Evolutionary conservation across 2,888 invertebrate species (phyloP), one percentile per base, ranked within the genome.

Genomic region (Ferdinandea cuprea): DNA sequence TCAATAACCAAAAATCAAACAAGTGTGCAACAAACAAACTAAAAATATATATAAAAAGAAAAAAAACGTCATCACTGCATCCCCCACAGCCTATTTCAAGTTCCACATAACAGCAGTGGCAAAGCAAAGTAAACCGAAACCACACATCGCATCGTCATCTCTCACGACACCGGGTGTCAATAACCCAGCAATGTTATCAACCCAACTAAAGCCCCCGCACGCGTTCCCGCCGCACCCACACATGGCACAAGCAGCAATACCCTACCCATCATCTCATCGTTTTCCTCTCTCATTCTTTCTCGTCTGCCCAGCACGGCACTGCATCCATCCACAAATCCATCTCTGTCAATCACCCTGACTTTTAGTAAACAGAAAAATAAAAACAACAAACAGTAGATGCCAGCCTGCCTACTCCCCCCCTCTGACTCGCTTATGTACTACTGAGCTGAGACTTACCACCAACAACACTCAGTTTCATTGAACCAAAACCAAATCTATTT

Each of bases 101-200:
- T 7, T 32, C 1, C 19, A 28, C 40, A 32, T 11, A 35, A n/a
- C 28, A 48, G 8, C 40, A 63, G 28, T 28, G 17, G 13, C 42
- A 40, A 17, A 40, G 37, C 28, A 63, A 50, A 11, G 4, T 17
- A 37, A 40, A 48, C 59, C 50, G 13, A 48, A 40, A 48, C 59
- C 50, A 13, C 58, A 48, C 13, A 50, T 37, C n/a, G 21, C 46
- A 40, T 28, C 13, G 40, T 40, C 42, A 25, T 21, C 46, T 59
- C 61, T 44, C 42, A 35, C 63, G 68, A 50, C 13, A 40, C 5
- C 4, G 65, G 77, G 71, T 77, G 81, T 77, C 81, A 81, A 81
- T 81, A 81, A 81, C 77, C 81, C 71, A 81, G 42, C 54, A 77
- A 72, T 61, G 46, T 76, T 72, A 76, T 81, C 65, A 77, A 71